These are phyloP conservation scores for Phymastichus coffea DNA, from an alignment of 1,140 invertebrate genomes.

Conservation along the genomic window DNA sequence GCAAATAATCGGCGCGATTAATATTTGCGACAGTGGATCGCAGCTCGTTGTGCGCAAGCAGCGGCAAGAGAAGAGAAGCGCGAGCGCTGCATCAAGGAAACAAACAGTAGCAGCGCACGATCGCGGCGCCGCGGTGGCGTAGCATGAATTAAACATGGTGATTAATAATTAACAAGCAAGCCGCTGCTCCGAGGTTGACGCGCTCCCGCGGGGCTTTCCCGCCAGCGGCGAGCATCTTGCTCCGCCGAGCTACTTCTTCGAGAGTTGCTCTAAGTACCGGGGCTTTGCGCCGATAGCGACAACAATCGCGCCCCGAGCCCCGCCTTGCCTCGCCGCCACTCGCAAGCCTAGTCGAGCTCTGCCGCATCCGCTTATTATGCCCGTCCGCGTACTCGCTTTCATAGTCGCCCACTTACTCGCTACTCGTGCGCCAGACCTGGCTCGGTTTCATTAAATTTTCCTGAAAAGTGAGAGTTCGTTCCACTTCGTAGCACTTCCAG, in stretches of 20 bases:
- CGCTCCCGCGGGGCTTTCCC: slow-evolving; percentile 5
- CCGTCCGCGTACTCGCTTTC: slow-evolving; percentile 17
- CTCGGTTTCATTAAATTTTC: slow-evolving; percentile 48
- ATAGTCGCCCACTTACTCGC: slow-evolving; percentile 7
- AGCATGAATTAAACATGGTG: slow-evolving; percentile 56
- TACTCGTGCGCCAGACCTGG: slow-evolving; percentile 41
- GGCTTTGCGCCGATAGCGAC: not conserved
- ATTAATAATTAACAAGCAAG: slow-evolving; percentile 54
- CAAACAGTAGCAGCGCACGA: slow-evolving; percentile 50
- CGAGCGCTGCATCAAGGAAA: slow-evolving; percentile 54
- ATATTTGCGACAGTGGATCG: no score
- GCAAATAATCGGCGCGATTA: no score
- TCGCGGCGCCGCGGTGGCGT: no score
- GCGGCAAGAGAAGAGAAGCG: no score
- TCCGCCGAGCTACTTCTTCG: no score
- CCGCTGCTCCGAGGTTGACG: slow-evolving; percentile 34
- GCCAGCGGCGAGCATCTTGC: no score
- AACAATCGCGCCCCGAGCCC: no score
- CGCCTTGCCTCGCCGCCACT: not conserved
- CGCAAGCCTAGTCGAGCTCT: no score
- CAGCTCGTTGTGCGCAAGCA: no score
- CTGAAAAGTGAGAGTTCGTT: slow-evolving; percentile 42
- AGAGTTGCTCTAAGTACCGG: not conserved
- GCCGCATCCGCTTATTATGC: slow-evolving; percentile 27
- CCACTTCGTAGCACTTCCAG: no score